Conservation (phyloP, 2,797 vertebrate genomes). For the Pogoniulus pusillus region DNA sequence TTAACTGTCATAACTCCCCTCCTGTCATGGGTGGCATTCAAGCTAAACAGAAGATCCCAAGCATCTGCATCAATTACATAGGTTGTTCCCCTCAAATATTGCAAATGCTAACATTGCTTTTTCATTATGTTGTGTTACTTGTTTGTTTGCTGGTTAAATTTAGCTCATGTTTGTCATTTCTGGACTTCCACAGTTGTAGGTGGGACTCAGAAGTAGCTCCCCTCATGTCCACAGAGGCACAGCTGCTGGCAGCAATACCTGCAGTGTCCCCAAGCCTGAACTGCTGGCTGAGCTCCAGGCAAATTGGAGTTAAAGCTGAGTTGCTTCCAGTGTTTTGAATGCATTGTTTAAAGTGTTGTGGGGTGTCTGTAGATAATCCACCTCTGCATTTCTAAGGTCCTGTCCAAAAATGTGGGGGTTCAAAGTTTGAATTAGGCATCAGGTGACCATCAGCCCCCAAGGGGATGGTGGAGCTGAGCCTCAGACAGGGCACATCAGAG, state of each 20-base stretch:
- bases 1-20: neutral
- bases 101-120: neutral
- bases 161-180: neutral
- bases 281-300: neutral
- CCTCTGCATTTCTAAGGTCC: neutral
- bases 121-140: neutral
- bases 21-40: neutral
- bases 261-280: neutral
- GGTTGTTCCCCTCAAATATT: slow-evolving; percentile 7
- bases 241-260: neutral
- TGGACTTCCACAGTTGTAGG: neutral
- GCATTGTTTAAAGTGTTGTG: neutral
- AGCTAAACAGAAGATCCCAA: neutral
- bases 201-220: neutral
- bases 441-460: neutral
- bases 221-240: neutral
- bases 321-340: neutral
- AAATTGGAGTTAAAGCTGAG: neutral
- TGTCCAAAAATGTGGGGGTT: neutral
- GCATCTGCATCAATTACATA: neutral
- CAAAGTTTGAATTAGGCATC: neutral
- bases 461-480: neutral
- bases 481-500: neutral
- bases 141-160: neutral
- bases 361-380: neutral